Evolutionary conservation across 2,888 invertebrate species (phyloP), one percentile per base, ranked within the genome.

Genomic region (Tyria jacobaeae): DNA sequence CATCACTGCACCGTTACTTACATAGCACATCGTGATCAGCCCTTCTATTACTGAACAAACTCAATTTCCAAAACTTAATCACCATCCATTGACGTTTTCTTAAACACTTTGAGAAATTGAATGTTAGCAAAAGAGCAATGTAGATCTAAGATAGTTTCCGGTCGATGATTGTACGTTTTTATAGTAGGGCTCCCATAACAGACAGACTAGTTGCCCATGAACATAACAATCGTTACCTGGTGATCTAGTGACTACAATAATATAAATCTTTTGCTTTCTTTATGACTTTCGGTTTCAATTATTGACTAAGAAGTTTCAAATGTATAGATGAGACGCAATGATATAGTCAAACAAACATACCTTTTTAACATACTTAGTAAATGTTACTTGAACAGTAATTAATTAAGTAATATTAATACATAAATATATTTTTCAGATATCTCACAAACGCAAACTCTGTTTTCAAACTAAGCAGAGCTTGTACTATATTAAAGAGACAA

Each of bases 1-100:
- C 89, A 80, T 82, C 83, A 75, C 86, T 91, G 89, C 92, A 92
- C 93, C 92, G 92, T 94, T 93, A 93, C 88, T 79, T 86, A 86
- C 82, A 86, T 82, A 88, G 78, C 79, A 81, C 89, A 86, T 89
- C 88, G 88, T 86, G 89, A 88, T 87, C 84, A 82, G 75, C 72
- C 79, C 84, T 81, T 84, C 78, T 72, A 88, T 79, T 76, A 75
- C 70, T 66, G 62, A 66, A 57, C 49, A 50, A 35, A 17, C n/a
- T n/a, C n/a, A n/a, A n/a, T n/a, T n/a, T n/a, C n/a, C 55, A 48
- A 25, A 37, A 58, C 58, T 7, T 67, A 56, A 68, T 74, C 71
- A 57, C 71, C 27, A 70, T 62, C 69, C 68, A 47, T 60, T n/a
- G 63, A 61, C 7, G 59, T 37, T 47, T 57, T 15, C 27, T 41